Base-by-base conservation (phyloP, 2,797 vertebrate species). In the Garrulus glandarius region DNA sequence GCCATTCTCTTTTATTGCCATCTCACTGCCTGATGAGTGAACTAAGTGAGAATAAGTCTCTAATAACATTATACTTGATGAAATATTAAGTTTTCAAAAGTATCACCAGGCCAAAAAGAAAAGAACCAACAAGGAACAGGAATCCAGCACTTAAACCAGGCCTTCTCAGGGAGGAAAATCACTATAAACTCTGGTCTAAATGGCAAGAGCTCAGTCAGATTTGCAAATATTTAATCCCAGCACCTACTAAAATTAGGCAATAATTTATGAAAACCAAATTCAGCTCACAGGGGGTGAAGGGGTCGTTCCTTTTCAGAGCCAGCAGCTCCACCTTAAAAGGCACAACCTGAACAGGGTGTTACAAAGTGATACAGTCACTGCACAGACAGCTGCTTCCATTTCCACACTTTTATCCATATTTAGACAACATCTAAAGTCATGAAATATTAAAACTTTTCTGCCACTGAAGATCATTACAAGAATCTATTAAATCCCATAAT, bases 1-100 rank as follows among this genome's bases (percentile, higher is more conserved):
- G 99, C 98, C 98, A 99, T 99, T 99, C 98, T 98, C 98, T 98
- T 99, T 99, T 99, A 99, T 99, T 99, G 99, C 99, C 98, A 98
- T 99, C 98, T 99, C 98, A 97, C 99, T 98, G 98, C 98, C 98
- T 99, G 99, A 99, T 99, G 99, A 99, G 99, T 97, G 98, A 99
- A 99, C 98, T 98, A 98, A 98, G 98, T 98, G 98, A 98, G 99
- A 99, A 98, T 98, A 98, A 99, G 98, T 98, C 99, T 98, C 98
- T 99, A 99, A 99, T 98, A 99, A 98, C 98, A 99, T 99, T 99
- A 99, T 92, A 98, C 97, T 98, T 98, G 98, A 99, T 99, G 99
- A 99, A 98, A 98, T 98, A 99, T 99, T 98, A 99, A 99, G 98
- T 98, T 99, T 98, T 98, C 94, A 96, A 97, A 98, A 98, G 98